Base-by-base conservation (phyloP, 2,888 invertebrate genomes). In the Rotaria macrura region DNA sequence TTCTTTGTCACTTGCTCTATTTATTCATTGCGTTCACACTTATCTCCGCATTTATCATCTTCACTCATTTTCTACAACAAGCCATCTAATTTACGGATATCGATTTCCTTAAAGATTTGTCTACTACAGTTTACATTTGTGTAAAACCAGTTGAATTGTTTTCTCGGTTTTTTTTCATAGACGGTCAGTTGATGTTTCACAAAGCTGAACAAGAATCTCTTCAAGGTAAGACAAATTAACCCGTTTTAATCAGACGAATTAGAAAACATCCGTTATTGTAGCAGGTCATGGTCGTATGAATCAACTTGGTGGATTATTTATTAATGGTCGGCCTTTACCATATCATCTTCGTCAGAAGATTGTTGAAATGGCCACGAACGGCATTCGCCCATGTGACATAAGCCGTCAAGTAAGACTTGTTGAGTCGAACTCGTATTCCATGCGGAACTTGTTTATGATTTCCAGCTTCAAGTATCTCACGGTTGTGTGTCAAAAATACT, bases 271-370 rank as follows among this genome's bases (percentile, higher is more conserved):
- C n/a, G n/a, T n/a, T n/a, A 20, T 65, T 29, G 0, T 65, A 65
- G 65, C 65, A 34, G 65, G 65, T 14, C 83, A 97, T 92, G 97
- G 97, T 88, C 94, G 97, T 87, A 95, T 97, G 89, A 97, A 97
- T 91, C 97, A 97, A 92, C 93, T 97, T 85, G 97, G 97, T 86
- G 97, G 97, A 74, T 96, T 97, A 83, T 97, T 97, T 92, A 97
- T 97, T 91, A 98, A 98, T 92, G 97, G 98, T 0, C 94, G 97
- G 47, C 97, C 97, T 0, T 92, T 98, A 87, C 97, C 97, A n/a
- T 96, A 96, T 91, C 96, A 97, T 91, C 95, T 96, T 89, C 93
- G 97, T 23, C 92, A 95, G 89, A 95, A 96, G 92, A 98, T 98
- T 88, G 95, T 98, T 83, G 96, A 97, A 92, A 94, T 98, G 95